Conservation (phyloP, 2,113 vertebrate genomes). For the Uropsilus gracilis region DNA sequence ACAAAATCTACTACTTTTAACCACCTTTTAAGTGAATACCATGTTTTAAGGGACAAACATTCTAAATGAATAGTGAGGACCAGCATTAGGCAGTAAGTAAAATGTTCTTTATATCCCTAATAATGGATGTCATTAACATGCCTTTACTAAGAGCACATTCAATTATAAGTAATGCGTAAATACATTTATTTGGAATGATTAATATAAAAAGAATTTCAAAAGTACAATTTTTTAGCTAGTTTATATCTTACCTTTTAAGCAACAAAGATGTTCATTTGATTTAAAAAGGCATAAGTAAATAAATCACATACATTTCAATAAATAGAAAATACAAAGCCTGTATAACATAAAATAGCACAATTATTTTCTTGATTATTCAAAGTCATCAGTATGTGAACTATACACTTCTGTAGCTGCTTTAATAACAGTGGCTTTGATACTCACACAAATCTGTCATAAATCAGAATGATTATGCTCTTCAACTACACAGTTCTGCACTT, state of each 20-base stretch:
- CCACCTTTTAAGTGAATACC: conserved; percentile 15
- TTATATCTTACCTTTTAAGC: conserved; percentile 1
- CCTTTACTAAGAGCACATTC: conserved; percentile 34
- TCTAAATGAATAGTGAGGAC: conserved; percentile 23
- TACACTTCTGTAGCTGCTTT: not conserved
- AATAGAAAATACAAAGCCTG: not conserved
- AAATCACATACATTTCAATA: conserved; percentile 39
- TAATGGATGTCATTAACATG: not conserved
- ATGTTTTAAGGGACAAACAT: conserved; percentile 6
- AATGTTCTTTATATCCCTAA: not conserved
- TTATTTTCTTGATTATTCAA: conserved; percentile 38
- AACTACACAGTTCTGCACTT: not conserved
- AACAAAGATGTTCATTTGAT: conserved; percentile 7
- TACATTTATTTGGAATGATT: conserved; percentile 25
- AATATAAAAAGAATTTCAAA: conserved; percentile 38
- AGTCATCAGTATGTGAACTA: not conserved
- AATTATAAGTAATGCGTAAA: conserved; percentile 24
- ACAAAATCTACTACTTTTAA: not conserved
- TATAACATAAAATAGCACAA: not conserved
- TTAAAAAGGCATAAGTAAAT: conserved; percentile 1
- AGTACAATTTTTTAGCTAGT: conserved; percentile 29
- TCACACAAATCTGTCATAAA: not conserved
- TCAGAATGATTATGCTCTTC: not conserved
- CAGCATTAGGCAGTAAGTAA: not conserved
- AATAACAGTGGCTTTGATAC: not conserved